Conservation (phyloP, 2,113 vertebrate genomes). For the Chaetodon auriga region DNA sequence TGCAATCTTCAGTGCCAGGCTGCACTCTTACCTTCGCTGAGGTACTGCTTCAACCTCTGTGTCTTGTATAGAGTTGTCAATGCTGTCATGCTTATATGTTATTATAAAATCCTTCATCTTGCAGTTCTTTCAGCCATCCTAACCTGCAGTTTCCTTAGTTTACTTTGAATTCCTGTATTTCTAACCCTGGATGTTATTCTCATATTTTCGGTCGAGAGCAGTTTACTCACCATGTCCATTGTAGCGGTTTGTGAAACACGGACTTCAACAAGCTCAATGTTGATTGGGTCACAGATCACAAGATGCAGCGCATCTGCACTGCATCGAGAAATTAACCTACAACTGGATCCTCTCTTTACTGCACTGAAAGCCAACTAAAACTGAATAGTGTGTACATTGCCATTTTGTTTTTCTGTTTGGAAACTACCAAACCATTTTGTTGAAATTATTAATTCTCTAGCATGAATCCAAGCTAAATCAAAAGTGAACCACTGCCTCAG, state of each 20-base stretch:
- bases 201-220: too few species aligned
- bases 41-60: not conserved
- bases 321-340: not conserved
- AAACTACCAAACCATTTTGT: not conserved
- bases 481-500: not conserved
- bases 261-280: not conserved
- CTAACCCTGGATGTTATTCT: not conserved
- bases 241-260: too few species aligned
- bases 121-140: not conserved
- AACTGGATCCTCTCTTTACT: not conserved
- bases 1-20: conserved; percentile 52
- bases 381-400: not conserved
- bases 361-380: not conserved
- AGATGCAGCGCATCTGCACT: not conserved
- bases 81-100: conserved; percentile 5
- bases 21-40: conserved; percentile 26
- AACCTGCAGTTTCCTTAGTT: not conserved
- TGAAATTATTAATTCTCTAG: not conserved
- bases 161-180: not conserved
- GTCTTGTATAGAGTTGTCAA: conserved; percentile 27
- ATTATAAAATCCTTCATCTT: not conserved
- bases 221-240: too few species aligned
- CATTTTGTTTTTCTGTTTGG: not conserved
- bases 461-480: not conserved
- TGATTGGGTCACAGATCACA: too few species aligned